phyloP scores from a whole-genome alignment of 2,888 invertebrate genomes.

The Drosophila neotestacea region DNA sequence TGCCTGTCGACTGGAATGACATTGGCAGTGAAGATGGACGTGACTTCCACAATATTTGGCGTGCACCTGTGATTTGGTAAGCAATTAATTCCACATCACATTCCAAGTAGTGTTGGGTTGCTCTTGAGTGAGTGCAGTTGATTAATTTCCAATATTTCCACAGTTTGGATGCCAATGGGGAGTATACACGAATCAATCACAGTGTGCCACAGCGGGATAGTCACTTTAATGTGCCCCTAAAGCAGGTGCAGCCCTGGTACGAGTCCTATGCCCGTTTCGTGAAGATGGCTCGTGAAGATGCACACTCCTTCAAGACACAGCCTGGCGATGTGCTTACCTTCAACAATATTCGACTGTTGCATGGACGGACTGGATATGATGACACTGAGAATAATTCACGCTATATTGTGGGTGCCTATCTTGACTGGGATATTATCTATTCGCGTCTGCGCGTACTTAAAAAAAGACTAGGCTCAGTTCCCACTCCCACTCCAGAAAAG shows the following conservation, averaged over 20 bases:
- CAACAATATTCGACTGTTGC: constrained; percentile 90
- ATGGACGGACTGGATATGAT: constrained; percentile 89
- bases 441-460: constrained; percentile 86
- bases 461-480: constrained; percentile 14
- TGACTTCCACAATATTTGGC: constrained; percentile 88
- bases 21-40: constrained; percentile 88
- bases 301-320: constrained; percentile 88
- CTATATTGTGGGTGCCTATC: constrained; percentile 90
- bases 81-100: constrained; percentile 16
- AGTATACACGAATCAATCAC: constrained; percentile 88
- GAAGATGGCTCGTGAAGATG: constrained; percentile 87
- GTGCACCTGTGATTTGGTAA: constrained; percentile 88
- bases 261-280: constrained; percentile 89
- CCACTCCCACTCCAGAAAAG: neutral
- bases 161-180: constrained; percentile 85
- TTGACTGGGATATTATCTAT: constrained; percentile 92
- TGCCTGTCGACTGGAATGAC: constrained; percentile 90
- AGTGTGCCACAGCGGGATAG: constrained; percentile 92
- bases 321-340: constrained; percentile 90
- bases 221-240: constrained; percentile 87
- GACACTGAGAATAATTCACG: constrained; percentile 86
- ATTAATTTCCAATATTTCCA: neutral
- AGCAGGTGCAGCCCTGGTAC: constrained; percentile 89
- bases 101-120: neutral
- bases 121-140: neutral